A percentile compares a stretch with the other conserved stretches of the same genome.
Conservation (phyloP, 2,113 vertebrate species). For the Microcebus griseorufus region DNA sequence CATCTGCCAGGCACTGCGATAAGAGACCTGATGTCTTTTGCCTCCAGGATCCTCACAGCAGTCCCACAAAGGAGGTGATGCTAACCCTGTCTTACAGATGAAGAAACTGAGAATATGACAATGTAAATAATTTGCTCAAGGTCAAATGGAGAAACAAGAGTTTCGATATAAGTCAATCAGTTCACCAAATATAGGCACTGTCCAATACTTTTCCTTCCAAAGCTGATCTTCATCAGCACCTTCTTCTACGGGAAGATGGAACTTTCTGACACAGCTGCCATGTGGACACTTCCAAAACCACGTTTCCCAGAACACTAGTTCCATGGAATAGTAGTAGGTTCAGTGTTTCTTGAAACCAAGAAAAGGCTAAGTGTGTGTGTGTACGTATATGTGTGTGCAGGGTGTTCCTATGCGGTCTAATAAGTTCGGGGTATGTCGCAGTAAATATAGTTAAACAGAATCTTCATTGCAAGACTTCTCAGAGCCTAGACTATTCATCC, state of each 20-base stretch:
- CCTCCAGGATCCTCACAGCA: background rate
- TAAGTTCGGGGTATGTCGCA: background rate
- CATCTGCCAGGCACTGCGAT: background rate
- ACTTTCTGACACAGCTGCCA: background rate
- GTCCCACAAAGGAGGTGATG: slow-evolving; percentile 40
- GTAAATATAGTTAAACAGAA: background rate
- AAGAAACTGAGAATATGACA: slow-evolving; percentile 33
- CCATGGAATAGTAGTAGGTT: background rate
- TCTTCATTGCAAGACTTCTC: background rate
- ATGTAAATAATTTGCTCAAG: slow-evolving; percentile 71
- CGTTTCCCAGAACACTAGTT: background rate
- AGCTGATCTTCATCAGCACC: background rate
- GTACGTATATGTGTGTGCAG: too few relatives aligned
- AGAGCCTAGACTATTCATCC: background rate
- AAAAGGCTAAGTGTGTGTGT: background rate
- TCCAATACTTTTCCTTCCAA: background rate
- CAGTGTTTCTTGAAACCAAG: background rate
- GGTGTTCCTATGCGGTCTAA: background rate
- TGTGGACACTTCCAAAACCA: background rate
- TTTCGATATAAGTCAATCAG: slow-evolving; percentile 52
- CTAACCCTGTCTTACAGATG: slow-evolving; percentile 56
- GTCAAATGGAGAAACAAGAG: slow-evolving; percentile 57
- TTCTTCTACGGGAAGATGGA: background rate
- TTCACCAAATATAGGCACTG: background rate
- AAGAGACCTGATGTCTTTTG: background rate